phyloP scores from a whole-genome alignment of 2,888 invertebrate species.

The Agonopterix heracliana region DNA sequence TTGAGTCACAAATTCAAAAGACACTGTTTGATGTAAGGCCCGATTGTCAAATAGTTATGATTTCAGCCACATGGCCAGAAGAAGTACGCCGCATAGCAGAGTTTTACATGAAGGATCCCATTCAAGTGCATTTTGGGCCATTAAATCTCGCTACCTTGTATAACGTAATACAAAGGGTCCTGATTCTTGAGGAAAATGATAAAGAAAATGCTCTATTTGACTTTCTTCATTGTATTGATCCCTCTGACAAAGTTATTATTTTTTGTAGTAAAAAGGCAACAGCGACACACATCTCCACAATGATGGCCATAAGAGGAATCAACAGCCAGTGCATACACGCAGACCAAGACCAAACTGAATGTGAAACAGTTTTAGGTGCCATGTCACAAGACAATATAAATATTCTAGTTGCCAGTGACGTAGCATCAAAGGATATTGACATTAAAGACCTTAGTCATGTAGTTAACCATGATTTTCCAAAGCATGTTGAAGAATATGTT shows the following conservation, averaged over 20 bases:
- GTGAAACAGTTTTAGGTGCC: constrained; percentile 89
- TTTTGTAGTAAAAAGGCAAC: constrained; percentile 92
- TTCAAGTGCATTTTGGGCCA: constrained; percentile 92
- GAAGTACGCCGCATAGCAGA: constrained; percentile 90
- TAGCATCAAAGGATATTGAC: constrained; percentile 95
- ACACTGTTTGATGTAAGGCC: constrained; percentile 87
- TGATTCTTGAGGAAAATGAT: constrained; percentile 81
- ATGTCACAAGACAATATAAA: constrained; percentile 86
- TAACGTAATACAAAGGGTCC: constrained; percentile 87
- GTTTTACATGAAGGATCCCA: constrained; percentile 91
- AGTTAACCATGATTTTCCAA: constrained; percentile 94
- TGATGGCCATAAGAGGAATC: constrained; percentile 82
- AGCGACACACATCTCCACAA: constrained; percentile 89
- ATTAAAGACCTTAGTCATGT: constrained; percentile 93
- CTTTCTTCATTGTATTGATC: constrained; percentile 81
- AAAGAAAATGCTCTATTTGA: constrained; percentile 81
- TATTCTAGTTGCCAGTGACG: constrained; percentile 95
- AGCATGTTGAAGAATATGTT: constrained; percentile 96
- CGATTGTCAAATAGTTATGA: constrained; percentile 95
- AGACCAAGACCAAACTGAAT: constrained; percentile 87
- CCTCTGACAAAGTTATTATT: constrained; percentile 89
- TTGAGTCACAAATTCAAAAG: constrained; percentile 91
- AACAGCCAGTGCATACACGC: constrained; percentile 91
- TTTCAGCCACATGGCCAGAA: constrained; percentile 96
- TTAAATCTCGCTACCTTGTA: constrained; percentile 93